Conservation (phyloP, 2,113 vertebrate genomes). For the Urocolius indicus region DNA sequence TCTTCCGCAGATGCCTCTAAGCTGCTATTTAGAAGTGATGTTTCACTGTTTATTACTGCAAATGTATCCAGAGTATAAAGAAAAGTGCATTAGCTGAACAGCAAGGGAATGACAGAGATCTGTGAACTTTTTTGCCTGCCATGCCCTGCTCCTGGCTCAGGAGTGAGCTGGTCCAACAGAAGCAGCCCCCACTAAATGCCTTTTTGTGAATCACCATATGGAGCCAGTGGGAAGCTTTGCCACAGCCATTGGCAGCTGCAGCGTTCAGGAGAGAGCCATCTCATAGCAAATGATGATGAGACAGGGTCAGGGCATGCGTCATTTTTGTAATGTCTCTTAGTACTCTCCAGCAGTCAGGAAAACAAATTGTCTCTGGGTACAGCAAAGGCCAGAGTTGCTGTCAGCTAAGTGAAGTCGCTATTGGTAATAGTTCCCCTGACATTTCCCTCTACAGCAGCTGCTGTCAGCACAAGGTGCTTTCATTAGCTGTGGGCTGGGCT, state of each 20-base stretch:
- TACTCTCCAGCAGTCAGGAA: constrained; percentile 20
- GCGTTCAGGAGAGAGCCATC: not conserved
- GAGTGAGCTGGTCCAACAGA: not conserved
- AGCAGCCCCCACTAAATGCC: not conserved
- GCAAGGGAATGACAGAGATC: not conserved
- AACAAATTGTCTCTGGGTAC: constrained; percentile 54
- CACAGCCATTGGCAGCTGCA: not conserved
- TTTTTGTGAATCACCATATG: accelerated
- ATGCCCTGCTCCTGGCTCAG: not conserved
- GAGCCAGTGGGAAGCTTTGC: not conserved
- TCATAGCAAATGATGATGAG: constrained; percentile 11
- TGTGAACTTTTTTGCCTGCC: not conserved
- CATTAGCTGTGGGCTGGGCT: constrained; percentile 54
- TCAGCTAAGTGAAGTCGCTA: not conserved
- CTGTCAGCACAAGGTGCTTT: constrained; percentile 47
- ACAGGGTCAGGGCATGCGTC: not conserved
- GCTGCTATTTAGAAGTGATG: not conserved
- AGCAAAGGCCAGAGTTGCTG: constrained; percentile 58
- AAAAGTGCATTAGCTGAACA: not conserved
- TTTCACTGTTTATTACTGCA: not conserved
- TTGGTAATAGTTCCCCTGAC: not conserved
- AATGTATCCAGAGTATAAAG: not conserved
- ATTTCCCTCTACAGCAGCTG: constrained; percentile 9
- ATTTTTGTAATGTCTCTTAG: constrained; percentile 2
- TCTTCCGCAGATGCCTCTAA: not conserved